Evolutionary conservation across 30 jellyfish, hydroid and myxozoan genomes (phyloP).

Genomic region (Turritopsis rubra): DNA sequence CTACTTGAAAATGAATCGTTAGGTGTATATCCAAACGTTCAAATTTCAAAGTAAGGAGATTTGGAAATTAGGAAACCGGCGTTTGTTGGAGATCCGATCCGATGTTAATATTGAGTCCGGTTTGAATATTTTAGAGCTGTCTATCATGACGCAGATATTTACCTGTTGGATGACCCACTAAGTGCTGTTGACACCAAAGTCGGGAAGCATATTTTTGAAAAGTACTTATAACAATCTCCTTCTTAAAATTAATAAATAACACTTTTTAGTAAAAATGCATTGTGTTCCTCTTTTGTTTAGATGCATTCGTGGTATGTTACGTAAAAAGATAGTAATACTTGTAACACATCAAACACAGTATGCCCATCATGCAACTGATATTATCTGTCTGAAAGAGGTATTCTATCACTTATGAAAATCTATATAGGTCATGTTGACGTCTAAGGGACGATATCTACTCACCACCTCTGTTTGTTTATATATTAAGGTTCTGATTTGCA

Average conservation of each 20-base stretch:
- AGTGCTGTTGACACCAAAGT: conserved; percentile 87
- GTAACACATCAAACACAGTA: conserved; percentile 65
- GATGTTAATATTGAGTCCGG: too few relatives aligned
- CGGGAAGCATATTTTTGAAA: conserved; percentile 68
- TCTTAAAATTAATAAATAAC: background rate
- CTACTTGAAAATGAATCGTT: too few relatives aligned
- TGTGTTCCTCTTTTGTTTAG: conserved; percentile 23
- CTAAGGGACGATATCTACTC: too few relatives aligned
- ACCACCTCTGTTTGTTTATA: too few relatives aligned
- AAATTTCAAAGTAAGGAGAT: too few relatives aligned
- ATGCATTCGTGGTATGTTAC: conserved; percentile 53
- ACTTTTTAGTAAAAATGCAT: background rate
- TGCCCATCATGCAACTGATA: conserved; percentile 41
- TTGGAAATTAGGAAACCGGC: too few relatives aligned
- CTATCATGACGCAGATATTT: conserved; percentile 63
- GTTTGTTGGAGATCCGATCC: too few relatives aligned
- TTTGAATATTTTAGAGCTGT: too few relatives aligned
- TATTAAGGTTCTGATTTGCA: too few relatives aligned
- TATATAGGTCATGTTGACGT: too few relatives aligned
- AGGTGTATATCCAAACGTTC: too few relatives aligned
- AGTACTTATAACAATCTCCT: conserved; percentile 2
- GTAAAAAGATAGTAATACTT: conserved; percentile 38
- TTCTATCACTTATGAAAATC: background rate
- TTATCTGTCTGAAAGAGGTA: conserved; percentile 56
- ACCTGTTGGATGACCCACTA: conserved; percentile 73